A percentile compares a stretch with the other conserved stretches of the same genome.
These are phyloP conservation scores for Drosophila lacteicornis DNA, from an alignment of 1,140 invertebrate genomes.

Conservation along the genomic window DNA sequence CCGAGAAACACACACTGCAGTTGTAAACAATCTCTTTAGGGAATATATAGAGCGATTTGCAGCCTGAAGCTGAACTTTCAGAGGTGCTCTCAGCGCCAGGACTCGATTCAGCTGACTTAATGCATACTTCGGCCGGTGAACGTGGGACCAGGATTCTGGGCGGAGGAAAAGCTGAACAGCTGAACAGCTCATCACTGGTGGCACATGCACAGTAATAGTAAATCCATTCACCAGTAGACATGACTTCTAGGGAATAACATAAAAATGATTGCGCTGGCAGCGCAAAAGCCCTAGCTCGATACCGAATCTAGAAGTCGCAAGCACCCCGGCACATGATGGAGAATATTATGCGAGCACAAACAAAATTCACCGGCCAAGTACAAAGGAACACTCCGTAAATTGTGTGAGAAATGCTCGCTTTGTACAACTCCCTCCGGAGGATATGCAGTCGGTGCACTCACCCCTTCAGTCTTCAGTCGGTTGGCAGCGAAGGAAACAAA, in stretches of 20 bases:
- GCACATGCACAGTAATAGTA: slow-evolving; percentile 4
- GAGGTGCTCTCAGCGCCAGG: slow-evolving; percentile 7
- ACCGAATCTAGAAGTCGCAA: slow-evolving; percentile 7
- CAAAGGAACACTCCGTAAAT: slow-evolving; percentile 47
- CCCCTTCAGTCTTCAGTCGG: background rate
- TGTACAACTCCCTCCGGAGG: slow-evolving; percentile 57
- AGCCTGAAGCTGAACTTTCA: slow-evolving; percentile 1
- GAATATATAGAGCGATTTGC: slow-evolving; percentile 4
- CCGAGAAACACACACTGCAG: slow-evolving; percentile 6
- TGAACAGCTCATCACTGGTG: slow-evolving; percentile 11
- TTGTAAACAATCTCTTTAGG: slow-evolving; percentile 6
- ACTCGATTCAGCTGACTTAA: background rate
- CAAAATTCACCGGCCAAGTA: slow-evolving; percentile 52
- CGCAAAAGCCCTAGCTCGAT: slow-evolving; percentile 3
- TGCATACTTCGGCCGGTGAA: background rate
- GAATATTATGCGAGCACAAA: slow-evolving; percentile 31
- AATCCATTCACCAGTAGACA: slow-evolving; percentile 14
- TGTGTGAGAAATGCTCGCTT: slow-evolving; percentile 74
- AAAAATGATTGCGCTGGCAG: slow-evolving; percentile 11
- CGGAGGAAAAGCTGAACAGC: slow-evolving; percentile 2
- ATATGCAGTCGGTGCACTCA: slow-evolving; percentile 48
- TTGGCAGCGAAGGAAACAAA: slow-evolving; percentile 16
- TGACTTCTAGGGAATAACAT: slow-evolving; percentile 7
- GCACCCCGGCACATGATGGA: slow-evolving; percentile 19
- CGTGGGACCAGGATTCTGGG: background rate